phyloP scores from a whole-genome alignment of 2,888 invertebrate genomes.

The Boloria euphrosyne region DNA sequence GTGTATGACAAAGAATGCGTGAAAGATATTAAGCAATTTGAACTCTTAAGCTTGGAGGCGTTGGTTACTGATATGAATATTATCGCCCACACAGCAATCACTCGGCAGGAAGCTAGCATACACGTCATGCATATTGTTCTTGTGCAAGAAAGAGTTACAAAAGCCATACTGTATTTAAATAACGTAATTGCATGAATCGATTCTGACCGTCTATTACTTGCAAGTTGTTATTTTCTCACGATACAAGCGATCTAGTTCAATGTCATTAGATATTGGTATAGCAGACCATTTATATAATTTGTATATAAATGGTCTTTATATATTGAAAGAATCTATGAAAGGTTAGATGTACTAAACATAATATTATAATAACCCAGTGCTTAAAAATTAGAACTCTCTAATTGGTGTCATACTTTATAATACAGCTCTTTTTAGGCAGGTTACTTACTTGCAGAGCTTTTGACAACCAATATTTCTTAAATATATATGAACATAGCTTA shows the following conservation, averaged over 20 bases:
- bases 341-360: no score
- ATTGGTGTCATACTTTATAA: no score
- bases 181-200: slow-evolving; percentile 35
- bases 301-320: slow-evolving; percentile 21
- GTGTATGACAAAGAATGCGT: neutral
- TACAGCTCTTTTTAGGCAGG: no score
- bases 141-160: slow-evolving; percentile 45
- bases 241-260: slow-evolving; percentile 45
- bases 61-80: slow-evolving; percentile 47
- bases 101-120: slow-evolving; percentile 58
- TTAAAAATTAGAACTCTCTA: no score
- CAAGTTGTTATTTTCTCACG: slow-evolving; percentile 45
- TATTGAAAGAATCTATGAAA: no score
- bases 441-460: no score
- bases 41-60: slow-evolving; percentile 27
- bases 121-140: slow-evolving; percentile 50
- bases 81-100: slow-evolving; percentile 63
- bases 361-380: no score
- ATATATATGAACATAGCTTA: no score
- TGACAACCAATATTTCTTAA: no score
- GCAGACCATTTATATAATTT: no score
- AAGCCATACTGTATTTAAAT: slow-evolving; percentile 40
- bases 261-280: slow-evolving; percentile 43
- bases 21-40: slow-evolving; percentile 11
- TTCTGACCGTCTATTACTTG: slow-evolving; percentile 29